phyloP scores from a whole-genome alignment of 2,797 vertebrate genomes.

The Typhlichthys subterraneus region DNA sequence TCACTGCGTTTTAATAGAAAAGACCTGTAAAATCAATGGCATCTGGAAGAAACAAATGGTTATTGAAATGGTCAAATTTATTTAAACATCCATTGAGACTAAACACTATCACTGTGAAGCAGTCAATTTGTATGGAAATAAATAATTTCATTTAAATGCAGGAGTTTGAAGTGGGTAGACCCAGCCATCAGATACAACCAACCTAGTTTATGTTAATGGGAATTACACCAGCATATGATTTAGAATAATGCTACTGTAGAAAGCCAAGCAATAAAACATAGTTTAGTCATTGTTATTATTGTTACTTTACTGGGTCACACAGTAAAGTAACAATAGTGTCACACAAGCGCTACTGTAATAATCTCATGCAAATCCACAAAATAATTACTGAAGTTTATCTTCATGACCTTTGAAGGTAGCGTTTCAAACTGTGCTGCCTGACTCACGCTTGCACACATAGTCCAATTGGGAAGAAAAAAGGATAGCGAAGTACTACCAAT shows the following conservation, averaged over 20 bases:
- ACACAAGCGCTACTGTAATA: conserved; percentile 45
- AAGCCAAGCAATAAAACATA: conserved; percentile 36
- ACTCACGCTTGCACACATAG: conserved; percentile 9
- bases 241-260: too few species aligned
- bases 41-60: conserved; percentile 25
- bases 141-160: conserved; percentile 51
- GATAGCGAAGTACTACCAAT: conserved; percentile 32
- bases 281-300: conserved; percentile 49
- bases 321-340: too few species aligned
- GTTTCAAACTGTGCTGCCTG: conserved; percentile 8
- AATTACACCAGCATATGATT: too few species aligned
- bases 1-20: conserved; percentile 23
- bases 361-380: conserved; percentile 44
- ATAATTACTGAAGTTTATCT: conserved; percentile 59
- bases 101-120: conserved; percentile 24
- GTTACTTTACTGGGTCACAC: conserved; percentile 20
- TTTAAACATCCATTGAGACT: conserved; percentile 21
- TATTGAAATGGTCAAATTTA: conserved; percentile 24
- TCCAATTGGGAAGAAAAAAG: conserved; percentile 15
- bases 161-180: conserved; percentile 42
- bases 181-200: conserved; percentile 29
- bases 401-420: conserved; percentile 54
- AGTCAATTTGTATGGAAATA: conserved; percentile 40
- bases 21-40: conserved; percentile 33
- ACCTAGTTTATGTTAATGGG: conserved; percentile 45